phyloP scores from a whole-genome alignment of 2,888 invertebrate species.

The Fragum sueziense region DNA sequence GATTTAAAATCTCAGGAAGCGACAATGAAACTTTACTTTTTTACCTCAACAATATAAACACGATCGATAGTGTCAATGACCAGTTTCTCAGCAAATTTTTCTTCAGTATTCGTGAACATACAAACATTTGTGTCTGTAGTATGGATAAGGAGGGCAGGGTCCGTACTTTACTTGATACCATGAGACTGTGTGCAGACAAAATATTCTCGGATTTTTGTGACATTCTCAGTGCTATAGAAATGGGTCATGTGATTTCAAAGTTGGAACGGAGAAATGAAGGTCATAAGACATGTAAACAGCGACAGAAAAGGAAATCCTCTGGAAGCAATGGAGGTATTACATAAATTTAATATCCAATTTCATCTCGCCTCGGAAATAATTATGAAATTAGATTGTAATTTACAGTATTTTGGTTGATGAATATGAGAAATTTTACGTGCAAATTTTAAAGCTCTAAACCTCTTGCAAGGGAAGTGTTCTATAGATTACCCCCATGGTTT shows the following conservation, averaged over 20 bases:
- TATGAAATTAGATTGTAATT: too few species aligned
- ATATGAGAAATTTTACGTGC: too few species aligned
- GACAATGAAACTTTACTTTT: conserved; percentile 50
- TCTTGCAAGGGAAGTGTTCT: too few species aligned
- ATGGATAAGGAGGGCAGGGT: conserved; percentile 49
- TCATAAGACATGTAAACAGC: conserved; percentile 25
- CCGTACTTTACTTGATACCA: conserved; percentile 37
- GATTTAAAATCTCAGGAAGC: conserved; percentile 42
- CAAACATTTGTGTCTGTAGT: conserved; percentile 42
- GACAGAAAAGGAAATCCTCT: conserved; percentile 35
- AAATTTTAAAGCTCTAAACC: neutral
- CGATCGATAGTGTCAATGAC: conserved; percentile 57
- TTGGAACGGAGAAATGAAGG: conserved; percentile 41
- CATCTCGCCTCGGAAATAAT: too few species aligned
- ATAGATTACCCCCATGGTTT: too few species aligned
- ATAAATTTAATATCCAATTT: too few species aligned
- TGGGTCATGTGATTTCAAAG: conserved; percentile 50
- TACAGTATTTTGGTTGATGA: too few species aligned
- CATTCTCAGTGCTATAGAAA: conserved; percentile 32
- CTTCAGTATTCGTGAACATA: conserved; percentile 60
- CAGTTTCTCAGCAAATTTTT: conserved; percentile 46
- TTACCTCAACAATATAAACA: conserved; percentile 49
- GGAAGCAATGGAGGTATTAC: conserved; percentile 10
- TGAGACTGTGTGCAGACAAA: conserved; percentile 50
- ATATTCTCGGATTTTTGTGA: conserved; percentile 53